Evolutionary conservation across 2,797 vertebrate genomes (phyloP).

Genomic region (Podarcis lilfordi): DNA sequence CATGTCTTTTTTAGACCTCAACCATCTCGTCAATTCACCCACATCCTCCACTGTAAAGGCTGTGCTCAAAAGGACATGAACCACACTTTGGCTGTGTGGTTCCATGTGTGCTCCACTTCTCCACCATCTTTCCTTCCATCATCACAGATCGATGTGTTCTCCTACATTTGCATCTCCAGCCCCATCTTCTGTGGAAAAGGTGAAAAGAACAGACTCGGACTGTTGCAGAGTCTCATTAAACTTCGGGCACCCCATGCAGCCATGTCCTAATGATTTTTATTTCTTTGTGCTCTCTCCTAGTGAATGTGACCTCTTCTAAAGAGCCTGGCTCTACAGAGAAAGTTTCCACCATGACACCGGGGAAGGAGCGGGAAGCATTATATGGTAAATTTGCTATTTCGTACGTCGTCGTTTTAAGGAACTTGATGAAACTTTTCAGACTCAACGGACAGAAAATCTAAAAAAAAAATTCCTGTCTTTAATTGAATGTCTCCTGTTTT

Average conservation of each 20-base stretch:
- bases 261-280: neutral
- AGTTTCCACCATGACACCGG: slow-evolving; percentile 53
- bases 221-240: neutral
- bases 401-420: neutral
- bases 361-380: slow-evolving; percentile 55
- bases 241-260: fast-evolving
- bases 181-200: neutral
- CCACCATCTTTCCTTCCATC: neutral
- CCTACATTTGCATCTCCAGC: neutral
- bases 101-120: neutral
- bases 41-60: neutral
- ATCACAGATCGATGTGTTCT: neutral
- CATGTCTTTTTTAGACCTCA: neutral
- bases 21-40: neutral
- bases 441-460: neutral
- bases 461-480: too few species aligned
- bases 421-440: neutral
- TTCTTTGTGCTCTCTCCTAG: slow-evolving; percentile 28
- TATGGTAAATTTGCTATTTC: slow-evolving; percentile 64
- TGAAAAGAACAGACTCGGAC: too few species aligned
- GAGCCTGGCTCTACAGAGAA: neutral
- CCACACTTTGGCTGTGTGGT: neutral
- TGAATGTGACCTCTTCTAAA: slow-evolving; percentile 39
- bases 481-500: neutral
- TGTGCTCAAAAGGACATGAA: neutral